Conservation (phyloP, 2,797 vertebrate genomes). For the Melanotaenia pygmaea region DNA sequence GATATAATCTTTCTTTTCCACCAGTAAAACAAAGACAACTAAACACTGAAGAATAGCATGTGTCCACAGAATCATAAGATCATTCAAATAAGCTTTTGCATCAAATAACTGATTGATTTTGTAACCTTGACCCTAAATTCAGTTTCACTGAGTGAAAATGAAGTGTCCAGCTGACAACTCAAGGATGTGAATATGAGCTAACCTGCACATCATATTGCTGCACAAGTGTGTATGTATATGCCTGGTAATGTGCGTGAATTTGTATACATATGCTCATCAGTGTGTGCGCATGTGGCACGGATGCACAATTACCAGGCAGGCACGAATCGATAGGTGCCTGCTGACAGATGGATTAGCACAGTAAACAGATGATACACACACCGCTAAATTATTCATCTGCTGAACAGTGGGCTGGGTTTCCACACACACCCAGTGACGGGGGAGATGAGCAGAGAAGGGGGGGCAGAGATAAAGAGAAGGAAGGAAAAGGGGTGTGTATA, state of each 20-base stretch:
- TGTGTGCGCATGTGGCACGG: constrained; percentile 56
- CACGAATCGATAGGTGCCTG: constrained; percentile 86
- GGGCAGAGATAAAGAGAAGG: constrained; percentile 31
- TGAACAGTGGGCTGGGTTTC: constrained; percentile 81
- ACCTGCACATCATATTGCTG: constrained; percentile 67
- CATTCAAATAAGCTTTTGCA: constrained; percentile 14
- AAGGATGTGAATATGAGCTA: constrained; percentile 80
- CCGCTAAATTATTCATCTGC: constrained; percentile 89
- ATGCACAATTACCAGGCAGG: constrained; percentile 88
- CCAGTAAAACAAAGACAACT: not conserved
- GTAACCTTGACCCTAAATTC: constrained; percentile 75
- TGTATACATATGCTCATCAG: constrained; percentile 30
- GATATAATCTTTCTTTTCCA: not conserved
- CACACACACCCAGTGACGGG: constrained; percentile 59
- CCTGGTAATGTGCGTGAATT: constrained; percentile 31
- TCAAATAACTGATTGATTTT: constrained; percentile 23
- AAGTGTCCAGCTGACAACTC: constrained; percentile 77
- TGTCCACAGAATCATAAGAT: not conserved
- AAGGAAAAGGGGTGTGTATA: constrained; percentile 23
- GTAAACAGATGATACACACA: constrained; percentile 90
- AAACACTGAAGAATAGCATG: too few relatives aligned
- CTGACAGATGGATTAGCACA: constrained; percentile 91
- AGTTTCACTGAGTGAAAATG: constrained; percentile 64
- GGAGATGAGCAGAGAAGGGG: constrained; percentile 8
- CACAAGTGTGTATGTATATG: constrained; percentile 15